Evolutionary conservation across 1,140 invertebrate species (phyloP).

Genomic region (Drosophila eugracilis): DNA sequence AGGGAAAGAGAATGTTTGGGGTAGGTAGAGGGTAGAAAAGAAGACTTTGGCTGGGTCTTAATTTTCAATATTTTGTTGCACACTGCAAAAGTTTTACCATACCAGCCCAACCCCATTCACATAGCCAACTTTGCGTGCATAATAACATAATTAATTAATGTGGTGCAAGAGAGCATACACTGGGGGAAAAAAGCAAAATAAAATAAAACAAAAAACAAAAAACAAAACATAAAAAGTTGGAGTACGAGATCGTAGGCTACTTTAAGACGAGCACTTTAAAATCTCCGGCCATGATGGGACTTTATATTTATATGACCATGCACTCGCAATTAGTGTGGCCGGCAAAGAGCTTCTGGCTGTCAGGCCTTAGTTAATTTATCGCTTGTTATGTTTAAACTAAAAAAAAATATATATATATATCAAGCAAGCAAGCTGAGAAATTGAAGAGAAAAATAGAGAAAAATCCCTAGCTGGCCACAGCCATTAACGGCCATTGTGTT

Average conservation of each 20-base stretch:
- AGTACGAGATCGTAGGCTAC: constrained; percentile 16
- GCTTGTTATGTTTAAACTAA: constrained; percentile 78
- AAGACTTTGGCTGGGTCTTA: constrained; percentile 53
- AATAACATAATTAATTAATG: constrained; percentile 75
- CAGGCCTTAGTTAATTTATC: constrained; percentile 69
- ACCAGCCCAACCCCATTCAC: neutral
- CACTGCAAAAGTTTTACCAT: constrained; percentile 45
- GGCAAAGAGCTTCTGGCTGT: constrained; percentile 60
- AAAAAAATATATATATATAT: constrained; percentile 4
- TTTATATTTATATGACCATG: constrained; percentile 69
- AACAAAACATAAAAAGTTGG: too few relatives aligned
- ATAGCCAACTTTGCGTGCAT: constrained; percentile 42
- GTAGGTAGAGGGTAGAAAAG: neutral
- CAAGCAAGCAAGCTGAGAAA: constrained; percentile 27
- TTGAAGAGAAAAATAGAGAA: constrained; percentile 40
- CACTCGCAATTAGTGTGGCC: constrained; percentile 71
- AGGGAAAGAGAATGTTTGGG: too few relatives aligned
- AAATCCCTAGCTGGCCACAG: constrained; percentile 52
- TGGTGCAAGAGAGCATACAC: constrained; percentile 28
- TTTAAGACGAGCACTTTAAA: constrained; percentile 47
- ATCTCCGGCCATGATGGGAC: constrained; percentile 38
- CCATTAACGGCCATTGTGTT: constrained; percentile 73
- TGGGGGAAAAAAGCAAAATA: constrained; percentile 2
- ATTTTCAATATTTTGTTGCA: constrained; percentile 74
- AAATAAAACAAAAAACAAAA: too few relatives aligned